phyloP scores from a whole-genome alignment of 2,797 vertebrate genomes.

The Somateria mollissima region DNA sequence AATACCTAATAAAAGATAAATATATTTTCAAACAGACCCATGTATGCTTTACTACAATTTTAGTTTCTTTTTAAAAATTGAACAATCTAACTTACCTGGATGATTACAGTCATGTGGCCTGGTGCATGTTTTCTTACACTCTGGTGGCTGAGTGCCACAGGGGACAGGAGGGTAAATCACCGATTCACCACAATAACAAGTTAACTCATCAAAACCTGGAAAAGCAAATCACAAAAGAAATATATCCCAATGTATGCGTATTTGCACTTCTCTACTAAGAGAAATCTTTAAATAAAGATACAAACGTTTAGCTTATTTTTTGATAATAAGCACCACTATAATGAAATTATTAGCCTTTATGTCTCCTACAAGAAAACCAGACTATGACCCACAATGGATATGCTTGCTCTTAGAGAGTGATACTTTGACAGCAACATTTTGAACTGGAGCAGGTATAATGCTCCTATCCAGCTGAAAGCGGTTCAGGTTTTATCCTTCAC shows the following conservation, averaged over 20 bases:
- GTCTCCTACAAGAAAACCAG: background rate
- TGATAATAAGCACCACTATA: background rate
- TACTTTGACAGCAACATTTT: background rate
- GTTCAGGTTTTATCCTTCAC: background rate
- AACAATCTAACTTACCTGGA: slow-evolving; percentile 82
- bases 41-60: background rate
- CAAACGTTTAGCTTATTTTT: background rate
- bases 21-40: background rate
- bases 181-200: slow-evolving; percentile 93
- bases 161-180: slow-evolving; percentile 94
- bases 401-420: background rate
- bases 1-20: background rate
- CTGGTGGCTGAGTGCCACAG: slow-evolving; percentile 95
- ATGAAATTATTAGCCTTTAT: background rate
- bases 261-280: background rate
- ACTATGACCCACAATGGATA: background rate
- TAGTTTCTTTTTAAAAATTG: background rate
- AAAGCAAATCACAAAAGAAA: slow-evolving; percentile 3
- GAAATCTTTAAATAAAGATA: background rate
- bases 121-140: slow-evolving; percentile 92
- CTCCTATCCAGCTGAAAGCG: background rate
- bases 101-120: slow-evolving; percentile 94
- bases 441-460: background rate
- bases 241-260: background rate
- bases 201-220: slow-evolving; percentile 95